Conservation (phyloP, 2,888 invertebrate species). For the Tethea ocularis region DNA sequence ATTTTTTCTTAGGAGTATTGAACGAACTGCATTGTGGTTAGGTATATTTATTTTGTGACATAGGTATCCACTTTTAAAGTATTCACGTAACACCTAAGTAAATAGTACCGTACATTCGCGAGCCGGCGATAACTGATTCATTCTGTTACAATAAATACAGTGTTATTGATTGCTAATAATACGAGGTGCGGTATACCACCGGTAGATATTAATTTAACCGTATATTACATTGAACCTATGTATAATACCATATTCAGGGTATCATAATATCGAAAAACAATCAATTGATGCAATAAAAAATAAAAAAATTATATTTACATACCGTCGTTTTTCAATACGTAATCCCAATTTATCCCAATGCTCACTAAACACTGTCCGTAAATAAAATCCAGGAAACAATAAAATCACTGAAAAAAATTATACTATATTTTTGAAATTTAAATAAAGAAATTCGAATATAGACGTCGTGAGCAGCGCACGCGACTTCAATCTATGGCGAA, state of each 20-base stretch:
- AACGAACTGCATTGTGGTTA: not conserved
- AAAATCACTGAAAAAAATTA: conserved; percentile 25
- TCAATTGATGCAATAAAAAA: conserved; percentile 10
- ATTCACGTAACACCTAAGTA: not conserved
- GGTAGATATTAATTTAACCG: not conserved
- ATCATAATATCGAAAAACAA: conserved; percentile 24
- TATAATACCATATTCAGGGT: too few relatives aligned
- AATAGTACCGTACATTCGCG: not conserved
- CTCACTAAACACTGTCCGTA: conserved; percentile 29
- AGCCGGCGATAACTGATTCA: not conserved
- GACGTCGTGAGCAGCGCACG: conserved; percentile 56
- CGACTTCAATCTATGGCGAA: conserved; percentile 61
- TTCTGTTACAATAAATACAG: not conserved
- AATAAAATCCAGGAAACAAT: conserved; percentile 19
- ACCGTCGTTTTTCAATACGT: conserved; percentile 25
- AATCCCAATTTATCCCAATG: conserved; percentile 23
- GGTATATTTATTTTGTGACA: too few relatives aligned
- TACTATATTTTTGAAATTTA: conserved; percentile 16
- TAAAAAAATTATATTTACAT: conserved; percentile 18
- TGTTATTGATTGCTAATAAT: not conserved
- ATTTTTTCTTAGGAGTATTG: too few relatives aligned
- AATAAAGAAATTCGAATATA: conserved; percentile 16
- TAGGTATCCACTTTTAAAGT: not conserved
- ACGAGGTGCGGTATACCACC: not conserved
- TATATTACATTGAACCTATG: too few relatives aligned